Evolutionary conservation across 2,797 vertebrate genomes (phyloP).

Genomic region (Myiotriccus ornatus): DNA sequence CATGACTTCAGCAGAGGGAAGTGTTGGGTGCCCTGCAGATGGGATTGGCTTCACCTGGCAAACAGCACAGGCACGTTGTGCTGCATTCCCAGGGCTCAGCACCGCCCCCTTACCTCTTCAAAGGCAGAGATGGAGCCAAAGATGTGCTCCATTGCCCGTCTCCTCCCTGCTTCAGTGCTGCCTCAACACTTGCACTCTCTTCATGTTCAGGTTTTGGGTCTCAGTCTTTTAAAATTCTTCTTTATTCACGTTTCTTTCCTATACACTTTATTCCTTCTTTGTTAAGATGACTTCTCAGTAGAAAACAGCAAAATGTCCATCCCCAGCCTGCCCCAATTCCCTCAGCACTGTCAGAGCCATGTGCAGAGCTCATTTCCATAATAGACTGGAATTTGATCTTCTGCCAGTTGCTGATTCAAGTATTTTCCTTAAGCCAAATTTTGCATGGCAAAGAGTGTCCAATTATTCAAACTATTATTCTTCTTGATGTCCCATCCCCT

Average conservation of each 20-base stretch:
- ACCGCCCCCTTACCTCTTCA: accelerated
- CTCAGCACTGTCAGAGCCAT: background rate
- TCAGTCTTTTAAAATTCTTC: background rate
- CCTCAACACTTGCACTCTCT: background rate
- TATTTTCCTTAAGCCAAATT: background rate
- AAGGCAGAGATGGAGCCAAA: background rate
- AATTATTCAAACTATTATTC: background rate
- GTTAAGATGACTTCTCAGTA: background rate
- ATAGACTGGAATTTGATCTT: background rate
- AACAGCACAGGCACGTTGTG: background rate
- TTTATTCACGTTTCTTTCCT: background rate
- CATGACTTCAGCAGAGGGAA: background rate
- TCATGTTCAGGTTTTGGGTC: background rate
- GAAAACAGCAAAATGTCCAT: background rate
- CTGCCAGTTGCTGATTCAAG: background rate
- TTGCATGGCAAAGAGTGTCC: background rate
- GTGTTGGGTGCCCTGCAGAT: accelerated
- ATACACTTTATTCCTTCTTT: background rate
- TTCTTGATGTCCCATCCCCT: background rate
- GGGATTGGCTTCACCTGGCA: background rate
- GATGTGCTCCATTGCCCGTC: accelerated
- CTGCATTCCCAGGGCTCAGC: background rate
- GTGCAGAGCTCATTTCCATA: background rate
- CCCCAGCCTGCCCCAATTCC: background rate
- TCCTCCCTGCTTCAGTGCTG: accelerated